A percentile compares a stretch with the other conserved stretches of the same genome.
Conservation (phyloP, 2,113 vertebrate species). For the Sebastes schlegelii region DNA sequence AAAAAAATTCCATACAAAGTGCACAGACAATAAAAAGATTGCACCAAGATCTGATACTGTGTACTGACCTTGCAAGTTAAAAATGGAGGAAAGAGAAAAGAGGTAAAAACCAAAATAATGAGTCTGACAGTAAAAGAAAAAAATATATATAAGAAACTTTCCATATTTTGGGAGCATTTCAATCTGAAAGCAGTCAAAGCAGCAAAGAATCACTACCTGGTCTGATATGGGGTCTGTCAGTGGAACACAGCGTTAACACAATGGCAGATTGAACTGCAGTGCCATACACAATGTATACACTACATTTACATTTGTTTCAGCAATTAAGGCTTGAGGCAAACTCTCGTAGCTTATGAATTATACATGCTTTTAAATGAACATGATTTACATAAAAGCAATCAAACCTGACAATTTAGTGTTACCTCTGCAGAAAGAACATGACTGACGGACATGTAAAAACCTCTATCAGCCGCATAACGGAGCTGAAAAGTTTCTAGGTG, state of each 20-base stretch:
- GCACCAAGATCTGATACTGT: not conserved
- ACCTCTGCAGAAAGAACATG: not conserved
- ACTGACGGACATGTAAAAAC: not conserved
- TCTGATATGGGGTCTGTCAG: not conserved
- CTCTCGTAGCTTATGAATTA: not conserved
- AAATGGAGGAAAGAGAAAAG: not conserved
- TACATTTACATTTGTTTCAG: not conserved
- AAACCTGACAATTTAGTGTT: not conserved
- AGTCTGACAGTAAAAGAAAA: not conserved
- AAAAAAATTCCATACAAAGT: not conserved
- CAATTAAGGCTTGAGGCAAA: not conserved
- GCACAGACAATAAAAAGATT: not conserved
- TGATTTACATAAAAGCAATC: not conserved
- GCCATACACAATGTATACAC: not conserved
- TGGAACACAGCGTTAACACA: conserved; percentile 5
- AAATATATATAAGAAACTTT: not conserved
- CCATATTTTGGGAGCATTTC: not conserved
- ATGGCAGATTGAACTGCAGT: not conserved
- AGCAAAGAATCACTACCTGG: not conserved
- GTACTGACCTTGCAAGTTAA: not conserved
- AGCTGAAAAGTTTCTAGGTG: conserved; percentile 43
- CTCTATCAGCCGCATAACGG: conserved; percentile 13
- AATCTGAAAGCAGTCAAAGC: not conserved
- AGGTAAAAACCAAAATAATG: not conserved
- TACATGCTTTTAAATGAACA: not conserved